Evolutionary conservation across 2,888 invertebrate genomes (phyloP), one percentile per base, ranked within the genome.

Genomic region (Ethmia dodecea): DNA sequence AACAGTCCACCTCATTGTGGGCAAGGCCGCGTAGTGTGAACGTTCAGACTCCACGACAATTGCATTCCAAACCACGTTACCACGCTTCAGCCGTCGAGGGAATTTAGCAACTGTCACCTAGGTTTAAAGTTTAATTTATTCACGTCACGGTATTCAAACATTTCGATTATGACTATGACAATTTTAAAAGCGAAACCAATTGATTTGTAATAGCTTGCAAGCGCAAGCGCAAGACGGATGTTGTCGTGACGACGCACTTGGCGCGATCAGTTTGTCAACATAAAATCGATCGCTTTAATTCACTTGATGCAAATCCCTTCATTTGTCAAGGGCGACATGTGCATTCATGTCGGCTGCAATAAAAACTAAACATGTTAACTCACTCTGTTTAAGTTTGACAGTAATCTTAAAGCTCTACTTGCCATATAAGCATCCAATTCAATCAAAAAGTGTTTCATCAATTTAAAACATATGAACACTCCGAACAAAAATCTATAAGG

Each of bases 211-310:
- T 65, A 62, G 49, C 58, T 64, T 69, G 68, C 58, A 61, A 22
- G 37, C 38, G 38, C 40, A 28, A 63, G 61, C 49, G 53, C 44
- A 55, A 72, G 69, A 72, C 76, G 75, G 78, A 83, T 80, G 64
- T 75, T 62, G n/a, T n/a, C n/a, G n/a, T n/a, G 75, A 60, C 65
- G 73, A 74, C 69, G 78, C 79, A 81, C 77, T 81, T 75, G 79
- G 68, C 63, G 61, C 44, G n/a, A n/a, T n/a, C n/a, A n/a, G n/a
- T n/a, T n/a, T 18, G 8, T 18, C 5, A 18, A 18, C 8, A 8
- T 8, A 5, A 8, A 18, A 8, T 8, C 18, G 18, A 18, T 18
- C 5, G 8, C 13, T 13, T 14, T 22, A 16, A 25, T 11, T 13
- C 18, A 28, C 13, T 38, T 38, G 34, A 38, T 31, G 34, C 34